Evolutionary conservation across 2,113 vertebrate genomes (phyloP).

Genomic region (Oriolus oriolus): DNA sequence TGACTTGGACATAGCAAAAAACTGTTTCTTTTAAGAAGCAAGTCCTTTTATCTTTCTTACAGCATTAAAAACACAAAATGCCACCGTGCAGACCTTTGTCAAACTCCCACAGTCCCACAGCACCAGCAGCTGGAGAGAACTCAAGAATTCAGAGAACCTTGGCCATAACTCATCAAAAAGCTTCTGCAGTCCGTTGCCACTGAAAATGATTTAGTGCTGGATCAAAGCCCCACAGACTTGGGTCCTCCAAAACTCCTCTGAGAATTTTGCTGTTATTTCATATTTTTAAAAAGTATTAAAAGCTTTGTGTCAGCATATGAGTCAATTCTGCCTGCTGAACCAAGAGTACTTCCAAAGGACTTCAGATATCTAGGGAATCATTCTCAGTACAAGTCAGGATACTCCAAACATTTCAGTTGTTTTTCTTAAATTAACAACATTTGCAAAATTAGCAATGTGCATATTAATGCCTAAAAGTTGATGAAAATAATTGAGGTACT

Average conservation of each 20-base stretch:
- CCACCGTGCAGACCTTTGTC: background rate
- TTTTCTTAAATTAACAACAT: background rate
- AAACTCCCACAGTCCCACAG: background rate
- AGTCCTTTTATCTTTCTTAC: background rate
- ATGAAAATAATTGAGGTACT: background rate
- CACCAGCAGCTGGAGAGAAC: background rate
- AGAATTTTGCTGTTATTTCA: background rate
- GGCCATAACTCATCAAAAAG: background rate
- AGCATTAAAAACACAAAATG: background rate
- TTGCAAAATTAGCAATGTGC: background rate
- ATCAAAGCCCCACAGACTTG: background rate
- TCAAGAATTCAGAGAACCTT: background rate
- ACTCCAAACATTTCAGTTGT: background rate
- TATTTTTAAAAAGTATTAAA: background rate
- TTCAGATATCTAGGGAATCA: background rate
- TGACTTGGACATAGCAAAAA: background rate
- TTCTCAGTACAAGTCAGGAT: background rate
- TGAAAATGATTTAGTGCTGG: background rate
- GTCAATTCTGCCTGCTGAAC: background rate
- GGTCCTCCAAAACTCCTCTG: background rate
- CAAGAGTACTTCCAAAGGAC: background rate
- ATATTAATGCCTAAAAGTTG: background rate
- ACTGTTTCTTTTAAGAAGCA: background rate
- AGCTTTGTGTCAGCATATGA: background rate
- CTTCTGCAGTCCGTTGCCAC: background rate